These are phyloP conservation scores for Hyaena hyaena DNA, from an alignment of 2,113 vertebrate species.

Conservation along the genomic window DNA sequence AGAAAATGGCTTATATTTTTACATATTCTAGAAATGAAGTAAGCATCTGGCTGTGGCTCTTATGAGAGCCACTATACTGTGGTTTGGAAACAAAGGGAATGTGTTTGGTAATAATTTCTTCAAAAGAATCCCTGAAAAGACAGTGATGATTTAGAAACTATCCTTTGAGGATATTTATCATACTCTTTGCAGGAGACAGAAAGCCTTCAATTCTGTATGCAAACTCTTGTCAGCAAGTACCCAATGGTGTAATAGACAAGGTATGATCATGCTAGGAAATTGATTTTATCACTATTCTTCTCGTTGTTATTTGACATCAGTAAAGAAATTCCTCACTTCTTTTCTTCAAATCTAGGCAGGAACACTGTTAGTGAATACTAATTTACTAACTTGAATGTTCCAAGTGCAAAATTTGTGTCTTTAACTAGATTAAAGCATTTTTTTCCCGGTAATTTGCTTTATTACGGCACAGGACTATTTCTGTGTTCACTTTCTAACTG, in stretches of 20 bases:
- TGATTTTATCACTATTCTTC: background rate
- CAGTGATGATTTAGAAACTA: constrained; percentile 64
- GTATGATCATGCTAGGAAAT: constrained; percentile 22
- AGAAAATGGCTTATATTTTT: constrained; percentile 38
- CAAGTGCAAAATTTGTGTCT: background rate
- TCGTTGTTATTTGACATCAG: constrained; percentile 19
- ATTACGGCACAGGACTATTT: background rate
- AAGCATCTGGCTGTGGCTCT: constrained; percentile 34
- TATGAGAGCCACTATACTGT: background rate
- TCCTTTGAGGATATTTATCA: constrained; percentile 75
- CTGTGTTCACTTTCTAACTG: background rate
- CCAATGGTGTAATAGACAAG: constrained; percentile 29
- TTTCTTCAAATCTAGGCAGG: constrained; percentile 35
- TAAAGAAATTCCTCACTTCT: background rate
- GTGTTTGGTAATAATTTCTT: constrained; percentile 70
- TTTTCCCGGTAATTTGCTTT: background rate
- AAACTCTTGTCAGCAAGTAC: constrained; percentile 76
- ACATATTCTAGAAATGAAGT: constrained; percentile 28
- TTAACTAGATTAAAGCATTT: background rate
- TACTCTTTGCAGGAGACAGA: constrained; percentile 74
- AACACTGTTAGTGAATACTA: background rate
- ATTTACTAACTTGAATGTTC: background rate
- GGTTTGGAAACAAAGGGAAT: constrained; percentile 62
- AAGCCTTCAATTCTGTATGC: constrained; percentile 65
- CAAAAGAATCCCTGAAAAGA: constrained; percentile 64